Evolutionary conservation across 1,140 invertebrate species (phyloP).

Genomic region (Drosophila sturtevanti): DNA sequence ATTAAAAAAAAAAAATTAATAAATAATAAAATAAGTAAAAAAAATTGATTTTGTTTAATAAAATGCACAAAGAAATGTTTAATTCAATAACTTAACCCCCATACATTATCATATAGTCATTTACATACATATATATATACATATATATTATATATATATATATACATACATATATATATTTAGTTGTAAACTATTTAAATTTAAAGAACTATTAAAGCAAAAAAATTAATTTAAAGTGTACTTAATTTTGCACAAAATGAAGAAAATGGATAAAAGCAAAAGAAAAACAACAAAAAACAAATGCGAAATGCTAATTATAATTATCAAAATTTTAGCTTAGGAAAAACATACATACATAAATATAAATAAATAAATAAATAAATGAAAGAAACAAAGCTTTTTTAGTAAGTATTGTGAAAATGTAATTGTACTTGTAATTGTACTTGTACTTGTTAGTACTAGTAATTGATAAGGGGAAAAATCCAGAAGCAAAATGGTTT

Average conservation of each 20-base stretch:
- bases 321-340: constrained; percentile 1
- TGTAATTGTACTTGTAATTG: constrained; percentile 17
- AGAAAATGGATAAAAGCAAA: neutral
- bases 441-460: neutral
- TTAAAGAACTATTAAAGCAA: constrained; percentile 49
- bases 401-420: constrained; percentile 35
- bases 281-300: neutral
- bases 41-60: neutral
- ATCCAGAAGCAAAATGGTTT: constrained; percentile 36
- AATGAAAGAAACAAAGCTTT: constrained; percentile 20
- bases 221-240: constrained; percentile 28
- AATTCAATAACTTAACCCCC: neutral
- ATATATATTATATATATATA: neutral
- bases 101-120: constrained; percentile 7
- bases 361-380: constrained; percentile 4
- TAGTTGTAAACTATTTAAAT: constrained; percentile 63
- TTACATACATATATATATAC: neutral
- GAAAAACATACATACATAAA: constrained; percentile 18
- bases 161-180: neutral
- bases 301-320: constrained; percentile 10
- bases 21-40: too few relatives aligned
- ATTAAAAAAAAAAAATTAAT: neutral
- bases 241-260: constrained; percentile 13
- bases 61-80: neutral
- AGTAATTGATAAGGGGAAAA: constrained; percentile 21